These are phyloP conservation scores for Phrynocephalus vlangalii DNA, from an alignment of 2,797 vertebrate genomes.

Conservation along the genomic window DNA sequence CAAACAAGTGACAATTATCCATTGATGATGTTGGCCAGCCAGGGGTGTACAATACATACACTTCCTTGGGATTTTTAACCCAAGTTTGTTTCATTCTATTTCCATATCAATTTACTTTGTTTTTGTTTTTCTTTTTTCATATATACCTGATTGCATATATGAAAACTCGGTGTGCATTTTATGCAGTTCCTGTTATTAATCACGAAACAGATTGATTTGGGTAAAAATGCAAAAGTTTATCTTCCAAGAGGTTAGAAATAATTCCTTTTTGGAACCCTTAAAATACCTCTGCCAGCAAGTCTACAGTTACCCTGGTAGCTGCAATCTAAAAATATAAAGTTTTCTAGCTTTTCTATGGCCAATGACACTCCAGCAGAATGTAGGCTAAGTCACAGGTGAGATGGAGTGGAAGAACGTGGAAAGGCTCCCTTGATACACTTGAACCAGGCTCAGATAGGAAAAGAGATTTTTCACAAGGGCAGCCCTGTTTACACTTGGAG, in stretches of 20 bases:
- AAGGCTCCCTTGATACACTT: neutral
- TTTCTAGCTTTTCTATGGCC: no score
- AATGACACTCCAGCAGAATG: neutral
- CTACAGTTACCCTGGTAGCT: no score
- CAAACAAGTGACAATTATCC: neutral
- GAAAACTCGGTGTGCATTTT: no score
- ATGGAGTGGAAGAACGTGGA: neutral
- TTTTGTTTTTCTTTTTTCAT: no score
- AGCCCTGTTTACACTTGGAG: neutral
- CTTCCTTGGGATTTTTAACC: neutral
- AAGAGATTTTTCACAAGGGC: neutral
- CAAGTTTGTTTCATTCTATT: neutral
- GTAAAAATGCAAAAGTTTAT: neutral
- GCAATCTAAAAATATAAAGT: no score
- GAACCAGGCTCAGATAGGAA: neutral
- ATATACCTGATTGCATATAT: no score
- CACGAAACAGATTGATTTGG: neutral
- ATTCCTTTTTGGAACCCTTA: no score
- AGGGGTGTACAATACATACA: neutral
- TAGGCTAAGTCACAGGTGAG: neutral
- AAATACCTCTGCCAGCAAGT: no score
- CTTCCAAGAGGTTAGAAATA: neutral
- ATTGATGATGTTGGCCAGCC: neutral
- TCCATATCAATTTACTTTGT: neutral
- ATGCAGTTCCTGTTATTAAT: no score